phyloP scores from a whole-genome alignment of 2,113 vertebrate species.

The Siniperca chuatsi region DNA sequence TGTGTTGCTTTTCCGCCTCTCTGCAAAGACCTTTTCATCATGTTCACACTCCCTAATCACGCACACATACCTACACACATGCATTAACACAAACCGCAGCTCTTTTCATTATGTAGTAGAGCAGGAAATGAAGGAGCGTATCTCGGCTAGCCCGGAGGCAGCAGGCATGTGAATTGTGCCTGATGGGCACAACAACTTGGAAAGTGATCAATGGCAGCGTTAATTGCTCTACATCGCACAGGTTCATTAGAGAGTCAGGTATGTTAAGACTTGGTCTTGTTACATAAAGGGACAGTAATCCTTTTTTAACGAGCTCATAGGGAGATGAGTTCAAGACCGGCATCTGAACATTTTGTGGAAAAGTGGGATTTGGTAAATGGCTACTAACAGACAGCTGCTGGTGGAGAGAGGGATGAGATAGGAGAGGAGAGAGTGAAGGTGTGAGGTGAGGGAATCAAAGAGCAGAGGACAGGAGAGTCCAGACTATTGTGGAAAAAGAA shows the following conservation, averaged over 20 bases:
- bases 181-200: constrained; percentile 34
- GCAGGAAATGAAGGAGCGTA: constrained; percentile 9
- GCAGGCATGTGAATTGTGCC: constrained; percentile 27
- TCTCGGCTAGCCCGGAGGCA: not conserved
- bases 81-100: not conserved
- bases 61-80: not conserved
- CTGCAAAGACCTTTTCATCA: constrained; percentile 14
- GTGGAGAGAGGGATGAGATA: not conserved
- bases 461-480: not conserved
- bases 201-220: constrained; percentile 59
- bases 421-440: not conserved
- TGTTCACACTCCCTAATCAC: not conserved
- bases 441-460: not conserved
- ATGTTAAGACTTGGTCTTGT: constrained; percentile 23
- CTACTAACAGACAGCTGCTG: not conserved
- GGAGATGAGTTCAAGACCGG: constrained; percentile 35
- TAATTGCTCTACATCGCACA: constrained; percentile 54
- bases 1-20: constrained; percentile 1
- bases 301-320: constrained; percentile 76
- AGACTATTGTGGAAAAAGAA: not conserved
- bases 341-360: constrained; percentile 15
- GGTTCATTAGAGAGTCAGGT: constrained; percentile 49
- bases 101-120: not conserved
- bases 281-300: constrained; percentile 71
- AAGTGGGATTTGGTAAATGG: not conserved